A percentile compares a stretch with the other conserved stretches of the same genome.
Evolutionary conservation across 2,113 vertebrate genomes (phyloP).

Genomic region (Siphamia tubifer): DNA sequence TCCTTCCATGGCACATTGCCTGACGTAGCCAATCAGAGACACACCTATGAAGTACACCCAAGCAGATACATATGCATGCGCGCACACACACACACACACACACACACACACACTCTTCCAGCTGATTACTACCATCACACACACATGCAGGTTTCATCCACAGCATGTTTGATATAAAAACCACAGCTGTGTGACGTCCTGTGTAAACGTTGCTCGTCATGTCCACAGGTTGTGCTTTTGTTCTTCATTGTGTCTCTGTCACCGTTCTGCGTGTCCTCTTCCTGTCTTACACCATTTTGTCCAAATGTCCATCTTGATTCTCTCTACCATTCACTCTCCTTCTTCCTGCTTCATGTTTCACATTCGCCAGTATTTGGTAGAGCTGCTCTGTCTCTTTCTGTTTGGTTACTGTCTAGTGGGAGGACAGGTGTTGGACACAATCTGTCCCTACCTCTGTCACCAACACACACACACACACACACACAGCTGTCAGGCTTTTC

Average conservation of each 20-base stretch:
- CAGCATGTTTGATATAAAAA: constrained; percentile 1
- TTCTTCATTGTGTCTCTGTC: background rate
- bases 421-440: constrained; percentile 69
- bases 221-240: background rate
- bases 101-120: background rate
- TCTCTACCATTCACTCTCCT: background rate
- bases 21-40: constrained; percentile 50
- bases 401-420: constrained; percentile 53
- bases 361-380: constrained; percentile 9
- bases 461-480: constrained; percentile 15
- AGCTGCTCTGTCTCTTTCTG: constrained; percentile 1
- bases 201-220: background rate
- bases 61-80: background rate
- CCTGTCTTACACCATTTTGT: background rate
- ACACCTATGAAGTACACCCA: background rate
- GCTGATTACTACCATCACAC: too few relatives aligned
- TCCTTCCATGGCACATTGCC: constrained; percentile 47
- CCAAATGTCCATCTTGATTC: background rate
- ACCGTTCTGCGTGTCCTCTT: background rate
- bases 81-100: background rate
- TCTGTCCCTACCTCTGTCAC: constrained; percentile 35
- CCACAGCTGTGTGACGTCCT: background rate
- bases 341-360: background rate
- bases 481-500: constrained; percentile 66
- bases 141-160: constrained; percentile 2